Evolutionary conservation across 2,113 vertebrate genomes (phyloP).

Genomic region (Anolis sagrei): DNA sequence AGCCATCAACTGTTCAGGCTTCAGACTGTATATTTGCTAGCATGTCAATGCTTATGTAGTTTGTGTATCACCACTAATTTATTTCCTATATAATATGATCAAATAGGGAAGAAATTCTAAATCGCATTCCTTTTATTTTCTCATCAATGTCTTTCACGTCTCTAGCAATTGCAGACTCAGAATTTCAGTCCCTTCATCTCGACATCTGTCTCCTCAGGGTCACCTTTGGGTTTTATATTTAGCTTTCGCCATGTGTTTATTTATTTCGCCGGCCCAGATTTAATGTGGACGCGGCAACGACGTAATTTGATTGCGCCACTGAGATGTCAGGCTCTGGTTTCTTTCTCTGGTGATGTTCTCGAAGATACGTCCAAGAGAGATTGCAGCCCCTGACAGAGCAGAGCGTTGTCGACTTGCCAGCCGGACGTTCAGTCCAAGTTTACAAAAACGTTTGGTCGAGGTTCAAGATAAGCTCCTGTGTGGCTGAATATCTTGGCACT

Average conservation of each 20-base stretch:
- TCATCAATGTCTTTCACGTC: conserved; percentile 13
- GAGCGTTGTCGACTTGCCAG: not conserved
- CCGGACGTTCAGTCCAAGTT: not conserved
- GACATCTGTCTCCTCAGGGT: not conserved
- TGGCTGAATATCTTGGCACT: not conserved
- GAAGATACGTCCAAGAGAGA: no score
- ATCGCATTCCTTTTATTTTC: not conserved
- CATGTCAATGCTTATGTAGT: not conserved
- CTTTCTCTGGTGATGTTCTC: not conserved
- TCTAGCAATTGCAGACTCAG: not conserved
- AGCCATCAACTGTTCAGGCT: conserved; percentile 42
- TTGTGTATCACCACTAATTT: conserved; percentile 1
- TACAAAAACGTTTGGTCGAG: not conserved
- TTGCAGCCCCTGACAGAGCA: not conserved
- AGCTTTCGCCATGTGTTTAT: not conserved
- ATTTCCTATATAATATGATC: not conserved
- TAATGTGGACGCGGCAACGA: not conserved
- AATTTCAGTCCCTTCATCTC: not conserved
- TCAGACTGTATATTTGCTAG: conserved; percentile 2
- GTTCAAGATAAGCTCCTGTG: not conserved
- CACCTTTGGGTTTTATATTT: not conserved
- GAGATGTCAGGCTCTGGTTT: not conserved
- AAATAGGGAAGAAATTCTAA: conserved; percentile 3
- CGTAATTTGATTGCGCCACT: not conserved
- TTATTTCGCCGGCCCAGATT: no score